Conservation (phyloP, 2,888 invertebrate genomes). For the Micropterix aruncella region DNA sequence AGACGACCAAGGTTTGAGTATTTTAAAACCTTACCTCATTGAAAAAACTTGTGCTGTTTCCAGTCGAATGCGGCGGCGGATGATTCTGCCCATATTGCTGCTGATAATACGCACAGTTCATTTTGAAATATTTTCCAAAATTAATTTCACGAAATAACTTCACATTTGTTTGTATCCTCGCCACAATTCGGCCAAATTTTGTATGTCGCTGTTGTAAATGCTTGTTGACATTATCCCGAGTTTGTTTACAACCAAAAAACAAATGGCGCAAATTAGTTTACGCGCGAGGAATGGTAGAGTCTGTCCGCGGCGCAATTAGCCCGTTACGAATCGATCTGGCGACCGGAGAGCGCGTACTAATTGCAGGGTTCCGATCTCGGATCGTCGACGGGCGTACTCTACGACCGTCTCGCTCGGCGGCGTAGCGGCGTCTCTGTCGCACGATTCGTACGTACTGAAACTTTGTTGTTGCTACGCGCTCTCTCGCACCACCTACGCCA, state of each 20-base stretch:
- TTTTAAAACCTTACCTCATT: slow-evolving; percentile 27
- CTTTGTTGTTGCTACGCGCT: background rate
- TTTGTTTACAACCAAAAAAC: too few relatives aligned
- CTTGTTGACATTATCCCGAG: too few relatives aligned
- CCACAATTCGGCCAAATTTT: too few relatives aligned
- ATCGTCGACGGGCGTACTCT: slow-evolving; percentile 17
- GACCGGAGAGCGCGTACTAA: slow-evolving; percentile 40
- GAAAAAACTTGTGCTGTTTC: slow-evolving; percentile 31
- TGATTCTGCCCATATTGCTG: slow-evolving; percentile 28
- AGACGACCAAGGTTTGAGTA: too few relatives aligned
- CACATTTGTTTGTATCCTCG: too few relatives aligned
- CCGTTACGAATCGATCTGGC: slow-evolving; percentile 40
- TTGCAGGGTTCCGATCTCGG: slow-evolving; percentile 32
- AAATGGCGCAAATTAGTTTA: too few relatives aligned
- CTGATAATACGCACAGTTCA: slow-evolving; percentile 38
- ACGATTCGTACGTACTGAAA: slow-evolving; percentile 18
- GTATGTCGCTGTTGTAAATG: too few relatives aligned
- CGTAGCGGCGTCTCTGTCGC: slow-evolving; percentile 23
- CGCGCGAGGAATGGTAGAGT: too few relatives aligned
- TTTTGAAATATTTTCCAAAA: too few relatives aligned
- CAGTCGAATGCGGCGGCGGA: slow-evolving; percentile 23
- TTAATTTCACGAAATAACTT: too few relatives aligned
- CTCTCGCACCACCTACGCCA: background rate
- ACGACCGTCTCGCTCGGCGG: slow-evolving; percentile 21
- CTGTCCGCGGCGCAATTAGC: slow-evolving; percentile 30